phyloP scores from a whole-genome alignment of 92 coral and sea anemone species.

The Diadumene lineata region DNA sequence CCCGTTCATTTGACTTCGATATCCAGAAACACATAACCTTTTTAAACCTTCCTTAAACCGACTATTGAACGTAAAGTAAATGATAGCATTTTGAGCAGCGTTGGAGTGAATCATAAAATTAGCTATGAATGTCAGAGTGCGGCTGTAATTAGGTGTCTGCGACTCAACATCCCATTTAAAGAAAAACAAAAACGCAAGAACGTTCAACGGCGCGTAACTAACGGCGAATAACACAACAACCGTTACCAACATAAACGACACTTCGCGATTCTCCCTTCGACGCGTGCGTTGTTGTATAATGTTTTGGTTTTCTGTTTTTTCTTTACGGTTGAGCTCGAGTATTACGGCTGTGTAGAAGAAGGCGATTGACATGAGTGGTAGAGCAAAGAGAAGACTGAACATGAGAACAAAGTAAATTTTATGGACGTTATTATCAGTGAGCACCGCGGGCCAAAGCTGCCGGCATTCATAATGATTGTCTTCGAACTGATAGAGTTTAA shows the following conservation, averaged over 20 bases:
- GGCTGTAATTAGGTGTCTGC: background rate
- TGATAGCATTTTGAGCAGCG: slow-evolving; percentile 53
- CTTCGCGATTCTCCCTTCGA: slow-evolving; percentile 50
- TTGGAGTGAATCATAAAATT: slow-evolving; percentile 36
- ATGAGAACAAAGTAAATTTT: slow-evolving; percentile 21
- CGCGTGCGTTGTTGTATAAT: slow-evolving; percentile 52
- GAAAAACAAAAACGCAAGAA: slow-evolving; percentile 12
- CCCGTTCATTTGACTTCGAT: background rate
- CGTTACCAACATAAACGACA: slow-evolving; percentile 51
- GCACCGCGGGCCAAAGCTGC: slow-evolving; percentile 22
- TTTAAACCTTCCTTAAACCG: slow-evolving; percentile 29
- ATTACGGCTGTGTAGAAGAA: slow-evolving; percentile 52
- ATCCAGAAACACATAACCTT: slow-evolving; percentile 1
- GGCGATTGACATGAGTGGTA: slow-evolving; percentile 53
- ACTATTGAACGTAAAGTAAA: slow-evolving; percentile 45
- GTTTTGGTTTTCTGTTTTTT: slow-evolving; percentile 40
- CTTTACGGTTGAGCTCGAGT: slow-evolving; percentile 30
- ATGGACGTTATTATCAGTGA: slow-evolving; percentile 7
- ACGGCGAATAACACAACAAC: slow-evolving; percentile 53
- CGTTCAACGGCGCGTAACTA: slow-evolving; percentile 26
- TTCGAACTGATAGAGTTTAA: slow-evolving; percentile 8
- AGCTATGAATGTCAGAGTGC: slow-evolving; percentile 16
- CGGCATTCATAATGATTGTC: slow-evolving; percentile 16
- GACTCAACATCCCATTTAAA: background rate
- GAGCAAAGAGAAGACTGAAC: slow-evolving; percentile 29